These are phyloP conservation scores for Cerastis rubricosa DNA, from an alignment of 2,888 invertebrate genomes.

Conservation along the genomic window DNA sequence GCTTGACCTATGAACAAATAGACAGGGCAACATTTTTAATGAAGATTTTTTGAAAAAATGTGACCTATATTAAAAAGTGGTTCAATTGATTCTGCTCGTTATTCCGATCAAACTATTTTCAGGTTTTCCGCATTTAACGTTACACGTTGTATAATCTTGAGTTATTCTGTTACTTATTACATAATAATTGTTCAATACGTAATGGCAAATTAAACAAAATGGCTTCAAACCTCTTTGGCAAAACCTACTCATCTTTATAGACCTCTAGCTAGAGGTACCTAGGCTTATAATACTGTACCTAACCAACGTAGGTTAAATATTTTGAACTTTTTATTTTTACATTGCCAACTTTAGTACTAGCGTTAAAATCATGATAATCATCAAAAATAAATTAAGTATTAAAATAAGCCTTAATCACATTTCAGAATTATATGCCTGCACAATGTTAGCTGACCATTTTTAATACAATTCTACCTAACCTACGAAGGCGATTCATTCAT, in stretches of 20 bases:
- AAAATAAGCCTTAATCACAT: constrained; percentile 2
- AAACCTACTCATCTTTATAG: constrained; percentile 21
- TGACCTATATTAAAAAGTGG: too few species aligned
- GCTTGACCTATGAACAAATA: too few species aligned
- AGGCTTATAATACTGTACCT: constrained; percentile 28
- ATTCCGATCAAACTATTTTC: too few species aligned
- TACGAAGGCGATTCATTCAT: constrained; percentile 62
- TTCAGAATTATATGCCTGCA: background rate
- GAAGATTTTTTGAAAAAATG: too few species aligned
- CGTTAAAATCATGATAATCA: constrained; percentile 18
- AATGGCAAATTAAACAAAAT: constrained; percentile 46
- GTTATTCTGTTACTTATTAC: constrained; percentile 2
- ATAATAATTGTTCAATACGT: constrained; percentile 13
- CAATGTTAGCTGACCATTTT: background rate
- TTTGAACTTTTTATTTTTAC: constrained; percentile 12
- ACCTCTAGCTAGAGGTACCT: constrained; percentile 14
- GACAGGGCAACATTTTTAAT: too few species aligned
- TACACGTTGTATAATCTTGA: background rate
- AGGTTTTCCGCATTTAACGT: too few species aligned
- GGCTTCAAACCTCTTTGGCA: constrained; percentile 50
- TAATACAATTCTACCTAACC: constrained; percentile 56
- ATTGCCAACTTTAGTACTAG: constrained; percentile 10
- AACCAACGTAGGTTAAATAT: background rate
- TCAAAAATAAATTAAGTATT: constrained; percentile 15
- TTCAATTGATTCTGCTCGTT: too few species aligned